Conservation (phyloP, 2,888 invertebrate genomes). For the Lordiphosa andalusiaca region DNA sequence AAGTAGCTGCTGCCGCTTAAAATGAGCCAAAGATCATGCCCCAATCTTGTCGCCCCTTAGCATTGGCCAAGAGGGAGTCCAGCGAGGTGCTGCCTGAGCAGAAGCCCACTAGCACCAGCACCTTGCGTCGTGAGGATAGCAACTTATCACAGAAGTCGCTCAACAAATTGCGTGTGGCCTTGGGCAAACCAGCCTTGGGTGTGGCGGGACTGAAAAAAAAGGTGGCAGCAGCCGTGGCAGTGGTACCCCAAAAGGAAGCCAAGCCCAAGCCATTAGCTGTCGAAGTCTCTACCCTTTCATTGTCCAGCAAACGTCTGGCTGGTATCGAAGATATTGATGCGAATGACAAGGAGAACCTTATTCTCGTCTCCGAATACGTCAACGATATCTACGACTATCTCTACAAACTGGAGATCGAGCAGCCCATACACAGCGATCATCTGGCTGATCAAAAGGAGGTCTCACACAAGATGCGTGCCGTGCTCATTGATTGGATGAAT, state of each 20-base stretch:
- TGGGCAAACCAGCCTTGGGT: slow-evolving; percentile 53
- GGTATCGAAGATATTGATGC: slow-evolving; percentile 88
- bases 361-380: slow-evolving; percentile 91
- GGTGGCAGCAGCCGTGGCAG: slow-evolving; percentile 18
- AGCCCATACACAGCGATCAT: slow-evolving; percentile 84
- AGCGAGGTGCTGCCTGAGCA: slow-evolving; percentile 35
- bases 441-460: slow-evolving; percentile 85
- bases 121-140: slow-evolving; percentile 78
- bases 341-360: slow-evolving; percentile 87
- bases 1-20: slow-evolving; percentile 18
- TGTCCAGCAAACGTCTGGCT: slow-evolving; percentile 61
- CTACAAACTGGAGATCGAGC: slow-evolving; percentile 86
- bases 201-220: slow-evolving; percentile 18
- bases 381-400: slow-evolving; percentile 94
- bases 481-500: slow-evolving; percentile 96
- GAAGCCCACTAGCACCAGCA: slow-evolving; percentile 3
- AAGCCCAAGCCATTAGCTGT: background rate
- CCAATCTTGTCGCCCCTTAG: slow-evolving; percentile 1
- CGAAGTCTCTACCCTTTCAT: slow-evolving; percentile 25
- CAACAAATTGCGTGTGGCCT: slow-evolving; percentile 74
- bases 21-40: too few species aligned
- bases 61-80: slow-evolving; percentile 36
- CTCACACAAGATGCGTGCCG: slow-evolving; percentile 91
- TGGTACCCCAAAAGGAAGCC: slow-evolving; percentile 4
- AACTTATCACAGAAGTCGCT: slow-evolving; percentile 76